phyloP scores from a whole-genome alignment of 2,888 invertebrate species.

The Drosophila multiciliata region DNA sequence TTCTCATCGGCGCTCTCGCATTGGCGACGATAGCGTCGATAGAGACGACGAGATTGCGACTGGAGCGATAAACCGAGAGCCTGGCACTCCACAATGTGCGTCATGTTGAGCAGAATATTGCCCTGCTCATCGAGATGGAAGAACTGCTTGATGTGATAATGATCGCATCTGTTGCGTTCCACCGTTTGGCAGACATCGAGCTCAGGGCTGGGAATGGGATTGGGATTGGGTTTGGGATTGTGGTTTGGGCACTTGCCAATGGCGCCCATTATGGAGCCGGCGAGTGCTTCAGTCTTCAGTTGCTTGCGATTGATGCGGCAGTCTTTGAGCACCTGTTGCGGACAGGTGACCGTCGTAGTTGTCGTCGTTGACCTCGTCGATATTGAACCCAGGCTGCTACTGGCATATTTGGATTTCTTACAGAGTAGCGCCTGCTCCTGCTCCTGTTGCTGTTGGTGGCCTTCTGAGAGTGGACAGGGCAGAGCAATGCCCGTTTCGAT shows the following conservation, averaged over 20 bases:
- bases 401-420: slow-evolving; percentile 66
- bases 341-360: slow-evolving; percentile 48
- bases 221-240: slow-evolving; percentile 6
- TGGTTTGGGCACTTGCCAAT: slow-evolving; percentile 79
- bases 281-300: slow-evolving; percentile 82
- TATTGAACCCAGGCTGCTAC: slow-evolving; percentile 37
- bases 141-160: slow-evolving; percentile 84
- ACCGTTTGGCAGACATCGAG: slow-evolving; percentile 65
- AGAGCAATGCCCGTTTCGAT: slow-evolving; percentile 74
- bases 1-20: slow-evolving; percentile 77
- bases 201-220: neutral
- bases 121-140: slow-evolving; percentile 85
- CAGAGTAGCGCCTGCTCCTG: slow-evolving; percentile 28
- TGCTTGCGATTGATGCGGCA: slow-evolving; percentile 76
- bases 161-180: slow-evolving; percentile 76
- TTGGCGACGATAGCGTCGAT: slow-evolving; percentile 70
- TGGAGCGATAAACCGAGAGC: slow-evolving; percentile 73
- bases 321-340: slow-evolving; percentile 75
- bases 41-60: slow-evolving; percentile 69
- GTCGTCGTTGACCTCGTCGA: neutral
- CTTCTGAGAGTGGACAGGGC: slow-evolving; percentile 36
- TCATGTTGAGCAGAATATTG: slow-evolving; percentile 82
- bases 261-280: slow-evolving; percentile 83
- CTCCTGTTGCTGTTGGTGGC: neutral
- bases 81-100: slow-evolving; percentile 82